phyloP scores from a whole-genome alignment of 2,797 vertebrate species.

The Pipistrellus kuhlii region DNA sequence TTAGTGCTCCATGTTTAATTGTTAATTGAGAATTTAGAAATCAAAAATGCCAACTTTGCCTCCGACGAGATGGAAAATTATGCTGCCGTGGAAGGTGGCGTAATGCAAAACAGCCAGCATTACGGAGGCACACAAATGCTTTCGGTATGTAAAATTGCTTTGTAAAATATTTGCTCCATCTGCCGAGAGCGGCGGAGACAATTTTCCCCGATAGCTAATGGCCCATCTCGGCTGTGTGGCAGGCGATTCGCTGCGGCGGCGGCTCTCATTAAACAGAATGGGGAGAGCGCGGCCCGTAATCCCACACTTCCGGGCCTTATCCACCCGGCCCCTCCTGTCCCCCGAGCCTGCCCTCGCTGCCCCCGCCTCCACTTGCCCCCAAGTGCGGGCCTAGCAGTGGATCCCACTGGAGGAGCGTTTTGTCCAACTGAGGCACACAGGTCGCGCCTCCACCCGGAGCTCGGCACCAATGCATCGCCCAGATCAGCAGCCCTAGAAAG shows the following conservation, averaged over 20 bases:
- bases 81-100: slow-evolving; percentile 83
- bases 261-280: slow-evolving; percentile 88
- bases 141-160: slow-evolving; percentile 91
- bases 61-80: slow-evolving; percentile 85
- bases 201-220: slow-evolving; percentile 98
- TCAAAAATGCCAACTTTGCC: slow-evolving; percentile 86
- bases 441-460: slow-evolving; percentile 85
- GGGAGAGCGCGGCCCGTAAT: slow-evolving; percentile 83
- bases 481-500: slow-evolving; percentile 61
- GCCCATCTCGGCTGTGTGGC: slow-evolving; percentile 94
- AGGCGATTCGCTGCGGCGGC: slow-evolving; percentile 89
- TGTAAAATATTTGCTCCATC: slow-evolving; percentile 96
- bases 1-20: slow-evolving; percentile 81
- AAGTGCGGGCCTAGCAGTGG: slow-evolving; percentile 84
- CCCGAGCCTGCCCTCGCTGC: slow-evolving; percentile 82
- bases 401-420: slow-evolving; percentile 84
- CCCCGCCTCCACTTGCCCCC: slow-evolving; percentile 82
- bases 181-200: slow-evolving; percentile 96
- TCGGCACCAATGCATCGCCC: slow-evolving; percentile 80
- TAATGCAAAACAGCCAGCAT: slow-evolving; percentile 87
- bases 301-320: slow-evolving; percentile 88
- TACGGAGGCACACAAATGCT: slow-evolving; percentile 88
- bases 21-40: slow-evolving; percentile 86
- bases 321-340: slow-evolving; percentile 73
- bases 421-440: slow-evolving; percentile 87